Evolutionary conservation across 2,888 invertebrate genomes (phyloP).

Genomic region (Crioceris asparagi): DNA sequence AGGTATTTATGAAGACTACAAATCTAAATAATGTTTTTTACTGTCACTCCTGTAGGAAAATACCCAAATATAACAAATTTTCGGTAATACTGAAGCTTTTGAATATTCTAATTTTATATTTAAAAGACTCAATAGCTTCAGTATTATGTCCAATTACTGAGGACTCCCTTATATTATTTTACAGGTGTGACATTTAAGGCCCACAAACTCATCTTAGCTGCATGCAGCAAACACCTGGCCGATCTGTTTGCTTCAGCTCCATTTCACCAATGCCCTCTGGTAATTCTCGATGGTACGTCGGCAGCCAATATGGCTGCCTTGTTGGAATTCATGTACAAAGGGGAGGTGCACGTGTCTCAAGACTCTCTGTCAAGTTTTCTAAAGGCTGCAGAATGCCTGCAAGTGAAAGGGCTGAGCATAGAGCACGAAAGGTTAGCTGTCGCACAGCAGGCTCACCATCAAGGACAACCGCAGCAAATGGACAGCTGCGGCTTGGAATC

Average conservation of each 20-base stretch:
- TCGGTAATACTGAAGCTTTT: no score
- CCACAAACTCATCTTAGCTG: conserved; percentile 83
- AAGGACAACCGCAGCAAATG: conserved; percentile 7
- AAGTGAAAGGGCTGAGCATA: conserved; percentile 70
- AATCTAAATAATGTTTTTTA: no score
- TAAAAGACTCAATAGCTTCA: no score
- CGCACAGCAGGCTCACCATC: conserved; percentile 34
- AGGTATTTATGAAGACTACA: no score
- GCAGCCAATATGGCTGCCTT: conserved; percentile 85
- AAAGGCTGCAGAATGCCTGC: conserved; percentile 82
- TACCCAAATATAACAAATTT: no score
- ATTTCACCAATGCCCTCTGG: conserved; percentile 67
- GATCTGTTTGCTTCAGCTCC: conserved; percentile 68
- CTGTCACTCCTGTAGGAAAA: no score
- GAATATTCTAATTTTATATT: no score
- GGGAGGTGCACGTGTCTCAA: conserved; percentile 87
- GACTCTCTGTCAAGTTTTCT: conserved; percentile 84
- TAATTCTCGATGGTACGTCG: conserved; percentile 81
- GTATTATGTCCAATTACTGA: no score
- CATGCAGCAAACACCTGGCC: conserved; percentile 88
- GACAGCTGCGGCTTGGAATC: conserved; percentile 36
- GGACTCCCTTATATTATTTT: conserved; percentile 28
- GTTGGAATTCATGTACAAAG: conserved; percentile 89
- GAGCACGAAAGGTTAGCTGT: conserved; percentile 59
- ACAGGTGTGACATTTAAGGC: conserved; percentile 84